phyloP scores from a whole-genome alignment of 2,113 vertebrate genomes.

The Lepisosteus oculatus region DNA sequence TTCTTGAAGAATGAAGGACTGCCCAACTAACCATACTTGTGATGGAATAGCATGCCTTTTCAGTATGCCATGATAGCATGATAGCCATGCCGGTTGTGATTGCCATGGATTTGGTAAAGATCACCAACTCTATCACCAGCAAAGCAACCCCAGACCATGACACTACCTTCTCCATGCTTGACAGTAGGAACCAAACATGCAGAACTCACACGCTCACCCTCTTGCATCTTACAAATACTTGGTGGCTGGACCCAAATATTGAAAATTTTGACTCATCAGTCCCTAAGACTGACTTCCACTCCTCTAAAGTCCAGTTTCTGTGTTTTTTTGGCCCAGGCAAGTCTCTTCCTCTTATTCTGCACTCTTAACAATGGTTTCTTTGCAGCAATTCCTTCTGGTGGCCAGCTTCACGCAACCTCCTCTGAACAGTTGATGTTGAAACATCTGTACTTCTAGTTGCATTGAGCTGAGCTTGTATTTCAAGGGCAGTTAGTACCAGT shows the following conservation, averaged over 20 bases:
- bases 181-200: conserved; percentile 2
- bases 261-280: background rate
- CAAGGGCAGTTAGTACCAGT: too few species aligned
- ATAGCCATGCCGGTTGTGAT: background rate
- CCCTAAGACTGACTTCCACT: background rate
- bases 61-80: background rate
- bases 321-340: too few species aligned
- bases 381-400: too few species aligned
- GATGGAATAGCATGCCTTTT: background rate
- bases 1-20: too few species aligned
- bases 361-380: too few species aligned
- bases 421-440: too few species aligned
- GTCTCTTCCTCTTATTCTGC: too few species aligned
- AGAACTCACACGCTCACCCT: background rate
- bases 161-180: background rate
- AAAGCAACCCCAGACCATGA: background rate
- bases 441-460: too few species aligned
- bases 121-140: background rate
- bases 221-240: background rate
- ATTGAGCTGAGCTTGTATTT: too few species aligned
- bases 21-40: background rate
- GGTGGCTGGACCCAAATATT: background rate
- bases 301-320: too few species aligned
- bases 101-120: background rate
- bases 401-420: too few species aligned